These are phyloP conservation scores for Anoplius nigerrimus DNA, from an alignment of 2,888 invertebrate species.

Conservation along the genomic window DNA sequence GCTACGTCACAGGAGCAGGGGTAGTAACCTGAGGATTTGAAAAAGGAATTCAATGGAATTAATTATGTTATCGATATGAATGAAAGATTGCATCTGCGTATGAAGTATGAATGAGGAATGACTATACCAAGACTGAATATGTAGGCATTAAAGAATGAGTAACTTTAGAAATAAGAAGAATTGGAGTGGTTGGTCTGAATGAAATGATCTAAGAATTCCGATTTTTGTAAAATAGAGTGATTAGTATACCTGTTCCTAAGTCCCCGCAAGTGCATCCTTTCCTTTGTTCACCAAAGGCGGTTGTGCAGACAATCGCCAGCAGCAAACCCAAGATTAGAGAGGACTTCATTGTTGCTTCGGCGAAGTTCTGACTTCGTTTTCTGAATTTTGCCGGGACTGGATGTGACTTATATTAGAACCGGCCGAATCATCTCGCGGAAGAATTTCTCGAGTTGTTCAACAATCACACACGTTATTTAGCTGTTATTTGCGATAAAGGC, in stretches of 20 bases:
- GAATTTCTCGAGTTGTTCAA: neutral
- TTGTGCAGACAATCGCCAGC: conserved; percentile 24
- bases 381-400: no score
- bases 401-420: conserved; percentile 9
- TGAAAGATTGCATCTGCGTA: no score
- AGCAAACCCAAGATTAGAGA: conserved; percentile 27
- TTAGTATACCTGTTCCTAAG: conserved; percentile 46
- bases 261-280: conserved; percentile 43
- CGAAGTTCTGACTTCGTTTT: neutral
- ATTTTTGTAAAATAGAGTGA: no score
- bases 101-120: no score
- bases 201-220: no score
- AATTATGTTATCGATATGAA: no score
- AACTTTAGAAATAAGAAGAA: no score
- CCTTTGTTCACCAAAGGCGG: conserved; percentile 26
- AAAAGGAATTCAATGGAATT: neutral
- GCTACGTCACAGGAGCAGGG: conserved; percentile 63
- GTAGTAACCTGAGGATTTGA: conserved; percentile 47
- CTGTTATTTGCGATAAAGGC: neutral
- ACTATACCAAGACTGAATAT: no score
- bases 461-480: neutral
- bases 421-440: conserved; percentile 7
- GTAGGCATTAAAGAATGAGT: no score
- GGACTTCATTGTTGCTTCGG: conserved; percentile 43
- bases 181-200: no score